Conservation (phyloP, 2,797 vertebrate species). For the Anolis apletophallus region DNA sequence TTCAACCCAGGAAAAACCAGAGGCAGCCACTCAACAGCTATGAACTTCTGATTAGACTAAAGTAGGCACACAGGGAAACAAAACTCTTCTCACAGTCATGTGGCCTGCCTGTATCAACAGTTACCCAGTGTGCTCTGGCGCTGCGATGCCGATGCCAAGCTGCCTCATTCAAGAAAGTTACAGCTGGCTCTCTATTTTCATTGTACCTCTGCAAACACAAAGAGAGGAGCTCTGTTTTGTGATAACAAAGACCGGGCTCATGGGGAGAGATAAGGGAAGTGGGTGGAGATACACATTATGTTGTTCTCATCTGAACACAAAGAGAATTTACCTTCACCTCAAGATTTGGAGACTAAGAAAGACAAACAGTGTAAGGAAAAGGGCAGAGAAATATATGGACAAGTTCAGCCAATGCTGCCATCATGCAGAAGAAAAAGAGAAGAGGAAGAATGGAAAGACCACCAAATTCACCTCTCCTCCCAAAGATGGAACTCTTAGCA, state of each 20-base stretch:
- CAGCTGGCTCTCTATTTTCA: slow-evolving; percentile 59
- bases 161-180: slow-evolving; percentile 62
- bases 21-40: slow-evolving; percentile 73
- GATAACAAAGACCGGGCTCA: slow-evolving; percentile 63
- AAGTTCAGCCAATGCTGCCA: not conserved
- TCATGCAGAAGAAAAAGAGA: not conserved
- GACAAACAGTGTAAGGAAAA: slow-evolving; percentile 18
- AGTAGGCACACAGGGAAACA: slow-evolving; percentile 66
- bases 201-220: slow-evolving; percentile 67
- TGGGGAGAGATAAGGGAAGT: slow-evolving; percentile 46
- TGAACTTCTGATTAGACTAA: slow-evolving; percentile 72
- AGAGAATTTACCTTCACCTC: not conserved
- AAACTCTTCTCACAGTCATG: slow-evolving; percentile 71
- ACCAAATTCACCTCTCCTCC: not conserved
- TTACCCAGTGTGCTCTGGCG: slow-evolving; percentile 69
- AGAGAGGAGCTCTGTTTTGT: slow-evolving; percentile 55
- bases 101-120: slow-evolving; percentile 71
- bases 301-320: slow-evolving; percentile 31
- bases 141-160: slow-evolving; percentile 68
- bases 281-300: slow-evolving; percentile 24
- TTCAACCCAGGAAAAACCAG: slow-evolving; percentile 74
- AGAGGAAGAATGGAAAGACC: not conserved
- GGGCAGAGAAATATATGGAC: not conserved
- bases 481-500: not conserved
- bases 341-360: slow-evolving; percentile 27